phyloP scores from a whole-genome alignment of 2,888 invertebrate species.

The Clitarchus hookeri region DNA sequence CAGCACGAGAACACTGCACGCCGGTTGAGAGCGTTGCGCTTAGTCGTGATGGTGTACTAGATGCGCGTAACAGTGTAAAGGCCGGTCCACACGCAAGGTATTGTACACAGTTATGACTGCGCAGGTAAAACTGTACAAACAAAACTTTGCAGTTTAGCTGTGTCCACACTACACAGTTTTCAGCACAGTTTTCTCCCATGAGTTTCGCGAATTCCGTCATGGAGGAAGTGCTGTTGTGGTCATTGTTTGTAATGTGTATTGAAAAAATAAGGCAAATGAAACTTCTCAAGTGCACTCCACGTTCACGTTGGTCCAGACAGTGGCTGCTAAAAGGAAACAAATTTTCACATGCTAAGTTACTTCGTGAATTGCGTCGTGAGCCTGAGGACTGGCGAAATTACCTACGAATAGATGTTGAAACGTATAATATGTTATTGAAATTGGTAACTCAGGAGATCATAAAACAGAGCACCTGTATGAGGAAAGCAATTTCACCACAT shows the following conservation, averaged over 20 bases:
- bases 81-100: not conserved
- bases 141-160: not conserved
- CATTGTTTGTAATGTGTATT: not conserved
- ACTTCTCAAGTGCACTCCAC: not conserved
- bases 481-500: constrained; percentile 5
- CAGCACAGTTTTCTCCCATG: too few species aligned
- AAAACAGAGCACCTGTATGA: too few species aligned
- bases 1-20: too few species aligned
- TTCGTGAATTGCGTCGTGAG: not conserved
- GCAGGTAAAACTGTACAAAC: not conserved
- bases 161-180: constrained; percentile 7
- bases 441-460: not conserved
- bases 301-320: not conserved
- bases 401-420: not conserved
- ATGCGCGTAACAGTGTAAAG: too few species aligned
- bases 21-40: too few species aligned
- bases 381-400: constrained; percentile 1
- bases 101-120: not conserved
- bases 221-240: not conserved
- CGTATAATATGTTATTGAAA: not conserved
- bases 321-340: not conserved
- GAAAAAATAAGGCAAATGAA: not conserved
- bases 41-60: too few species aligned
- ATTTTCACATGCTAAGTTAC: not conserved
- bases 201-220: not conserved